phyloP scores from a whole-genome alignment of 1,140 invertebrate genomes.

The Pseudomyrmex gracilis region DNA sequence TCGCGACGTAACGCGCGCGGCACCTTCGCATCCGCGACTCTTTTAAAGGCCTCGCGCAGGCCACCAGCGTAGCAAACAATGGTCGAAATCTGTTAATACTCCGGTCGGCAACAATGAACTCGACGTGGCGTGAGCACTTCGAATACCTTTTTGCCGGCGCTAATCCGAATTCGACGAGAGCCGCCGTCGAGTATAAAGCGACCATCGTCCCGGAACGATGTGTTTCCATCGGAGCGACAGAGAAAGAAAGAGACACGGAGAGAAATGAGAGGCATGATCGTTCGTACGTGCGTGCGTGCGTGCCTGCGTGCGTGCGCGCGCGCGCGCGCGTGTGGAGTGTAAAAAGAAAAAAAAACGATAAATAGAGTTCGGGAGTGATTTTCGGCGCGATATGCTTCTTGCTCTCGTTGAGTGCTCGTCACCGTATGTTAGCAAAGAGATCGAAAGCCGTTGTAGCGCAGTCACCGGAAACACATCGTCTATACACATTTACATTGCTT shows the following conservation, averaged over 20 bases:
- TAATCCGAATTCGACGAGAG: constrained; percentile 80
- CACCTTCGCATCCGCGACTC: constrained; percentile 65
- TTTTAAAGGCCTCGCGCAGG: constrained; percentile 51
- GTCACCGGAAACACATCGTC: constrained; percentile 61
- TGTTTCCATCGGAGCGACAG: constrained; percentile 31
- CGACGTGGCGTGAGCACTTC: constrained; percentile 75
- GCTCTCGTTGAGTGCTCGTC: constrained; percentile 54
- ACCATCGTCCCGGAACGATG: constrained; percentile 75
- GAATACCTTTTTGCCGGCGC: constrained; percentile 80
- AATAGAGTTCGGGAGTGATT: constrained; percentile 73
- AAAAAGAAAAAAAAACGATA: constrained; percentile 60
- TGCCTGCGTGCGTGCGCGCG: neutral
- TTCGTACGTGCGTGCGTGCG: neutral
- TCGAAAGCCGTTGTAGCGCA: constrained; percentile 65
- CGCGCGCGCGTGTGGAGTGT: too few species aligned
- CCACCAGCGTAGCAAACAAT: constrained; percentile 74
- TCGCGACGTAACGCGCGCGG: constrained; percentile 67
- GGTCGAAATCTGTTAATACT: constrained; percentile 78
- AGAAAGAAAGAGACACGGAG: constrained; percentile 10
- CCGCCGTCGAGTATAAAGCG: constrained; percentile 70
- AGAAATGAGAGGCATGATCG: constrained; percentile 32
- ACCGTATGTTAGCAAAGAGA: constrained; percentile 52
- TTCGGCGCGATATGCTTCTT: constrained; percentile 73
- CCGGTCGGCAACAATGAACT: constrained; percentile 73
- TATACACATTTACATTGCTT: constrained; percentile 58